Evolutionary conservation across 2,888 invertebrate genomes (phyloP).

Genomic region (Deladenus siricidicola): DNA sequence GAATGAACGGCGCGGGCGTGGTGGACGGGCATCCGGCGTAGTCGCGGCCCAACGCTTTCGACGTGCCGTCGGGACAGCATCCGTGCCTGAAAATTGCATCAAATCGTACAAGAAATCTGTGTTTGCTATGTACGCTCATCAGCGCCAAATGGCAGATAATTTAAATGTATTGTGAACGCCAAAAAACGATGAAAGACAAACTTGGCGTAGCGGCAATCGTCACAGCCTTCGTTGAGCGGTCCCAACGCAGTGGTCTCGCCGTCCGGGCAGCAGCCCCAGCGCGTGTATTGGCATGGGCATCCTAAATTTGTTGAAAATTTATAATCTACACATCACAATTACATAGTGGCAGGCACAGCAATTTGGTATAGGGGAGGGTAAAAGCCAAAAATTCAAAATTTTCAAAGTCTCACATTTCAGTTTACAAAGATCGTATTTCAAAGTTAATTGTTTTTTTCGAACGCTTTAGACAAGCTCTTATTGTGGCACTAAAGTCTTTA

Average conservation of each 20-base stretch:
- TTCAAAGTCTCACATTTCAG: too few species aligned
- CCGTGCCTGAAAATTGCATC: slow-evolving; percentile 33
- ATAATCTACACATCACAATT: too few species aligned
- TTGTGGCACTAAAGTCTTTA: too few species aligned
- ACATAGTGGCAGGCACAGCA: too few species aligned
- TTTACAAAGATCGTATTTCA: too few species aligned
- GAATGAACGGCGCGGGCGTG: slow-evolving; percentile 46
- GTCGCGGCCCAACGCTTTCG: slow-evolving; percentile 49
- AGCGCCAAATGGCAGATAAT: neutral
- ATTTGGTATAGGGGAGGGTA: too few species aligned
- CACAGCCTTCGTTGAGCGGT: slow-evolving; percentile 68
- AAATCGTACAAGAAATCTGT: neutral
- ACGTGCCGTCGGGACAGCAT: slow-evolving; percentile 52
- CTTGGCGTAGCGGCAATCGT: slow-evolving; percentile 52
- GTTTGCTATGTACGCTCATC: neutral
- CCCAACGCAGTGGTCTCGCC: slow-evolving; percentile 60
- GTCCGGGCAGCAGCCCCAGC: slow-evolving; percentile 54
- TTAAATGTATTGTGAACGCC: neutral
- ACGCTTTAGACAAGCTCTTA: too few species aligned
- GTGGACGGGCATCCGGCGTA: slow-evolving; percentile 51
- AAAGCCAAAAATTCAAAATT: too few species aligned
- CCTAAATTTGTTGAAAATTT: slow-evolving; percentile 24
- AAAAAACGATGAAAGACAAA: slow-evolving; percentile 9
- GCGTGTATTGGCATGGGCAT: slow-evolving; percentile 56
- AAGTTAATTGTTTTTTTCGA: too few species aligned